A percentile compares a stretch with the other conserved stretches of the same genome.
phyloP scores from a whole-genome alignment of 2,113 vertebrate genomes.

The Antennarius striatus region DNA sequence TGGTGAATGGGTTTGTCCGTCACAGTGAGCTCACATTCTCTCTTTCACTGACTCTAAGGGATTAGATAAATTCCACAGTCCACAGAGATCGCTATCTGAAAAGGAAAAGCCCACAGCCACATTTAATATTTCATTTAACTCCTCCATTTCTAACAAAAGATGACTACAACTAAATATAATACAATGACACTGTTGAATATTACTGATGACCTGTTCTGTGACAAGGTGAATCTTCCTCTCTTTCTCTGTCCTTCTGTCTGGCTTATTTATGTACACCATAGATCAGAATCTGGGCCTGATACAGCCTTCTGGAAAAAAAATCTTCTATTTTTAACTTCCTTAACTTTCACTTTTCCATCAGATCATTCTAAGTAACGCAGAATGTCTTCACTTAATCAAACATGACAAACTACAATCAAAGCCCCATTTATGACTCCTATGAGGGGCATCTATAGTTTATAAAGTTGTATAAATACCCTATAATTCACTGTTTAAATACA shows the following conservation, averaged over 20 bases:
- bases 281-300: conserved; percentile 29
- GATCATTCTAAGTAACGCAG: conserved; percentile 18
- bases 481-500: conserved; percentile 12
- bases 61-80: too few species aligned
- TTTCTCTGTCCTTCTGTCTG: conserved; percentile 9
- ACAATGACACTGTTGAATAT: conserved; percentile 24
- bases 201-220: conserved; percentile 22
- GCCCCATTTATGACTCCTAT: not conserved
- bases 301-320: conserved; percentile 11
- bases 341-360: conserved; percentile 5
- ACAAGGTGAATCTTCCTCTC: not conserved
- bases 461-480: not conserved
- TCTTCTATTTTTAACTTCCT: conserved; percentile 27
- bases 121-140: too few species aligned
- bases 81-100: too few species aligned
- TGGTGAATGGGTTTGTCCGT: too few species aligned
- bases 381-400: conserved; percentile 14
- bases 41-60: too few species aligned
- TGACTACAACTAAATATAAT: conserved; percentile 21
- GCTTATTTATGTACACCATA: conserved; percentile 24
- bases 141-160: conserved; percentile 24
- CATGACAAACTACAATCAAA: conserved; percentile 3
- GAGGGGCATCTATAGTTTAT: not conserved
- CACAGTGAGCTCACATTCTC: too few species aligned
- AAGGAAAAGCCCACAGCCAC: too few species aligned